phyloP scores from a whole-genome alignment of 2,888 invertebrate genomes.

The Latheticus oryzae region DNA sequence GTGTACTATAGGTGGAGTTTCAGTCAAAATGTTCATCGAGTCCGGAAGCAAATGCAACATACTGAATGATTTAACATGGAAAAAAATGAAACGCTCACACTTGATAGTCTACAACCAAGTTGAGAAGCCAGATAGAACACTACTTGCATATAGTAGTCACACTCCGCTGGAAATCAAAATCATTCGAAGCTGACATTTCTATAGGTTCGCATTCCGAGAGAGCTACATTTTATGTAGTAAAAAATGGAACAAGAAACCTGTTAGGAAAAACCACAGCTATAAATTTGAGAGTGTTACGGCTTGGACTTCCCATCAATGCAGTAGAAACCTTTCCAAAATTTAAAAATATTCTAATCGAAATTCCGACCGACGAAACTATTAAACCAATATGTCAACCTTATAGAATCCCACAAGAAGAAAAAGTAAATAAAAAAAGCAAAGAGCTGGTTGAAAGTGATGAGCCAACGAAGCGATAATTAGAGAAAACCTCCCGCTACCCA shows the following conservation, averaged over 20 bases:
- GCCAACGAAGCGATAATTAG: conserved; percentile 47
- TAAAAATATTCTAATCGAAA: conserved; percentile 49
- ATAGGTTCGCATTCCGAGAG: background rate
- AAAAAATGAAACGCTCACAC: too few species aligned
- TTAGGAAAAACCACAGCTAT: background rate
- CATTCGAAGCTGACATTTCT: too few species aligned
- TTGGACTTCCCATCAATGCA: conserved; percentile 39
- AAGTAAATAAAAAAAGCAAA: conserved; percentile 49
- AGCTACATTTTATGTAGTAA: background rate
- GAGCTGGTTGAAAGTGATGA: conserved; percentile 43
- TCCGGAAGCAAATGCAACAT: too few species aligned
- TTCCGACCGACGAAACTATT: conserved; percentile 49
- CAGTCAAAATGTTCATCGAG: too few species aligned
- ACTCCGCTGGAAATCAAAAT: too few species aligned
- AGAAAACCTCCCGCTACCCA: conserved; percentile 49
- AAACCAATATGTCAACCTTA: conserved; percentile 52
- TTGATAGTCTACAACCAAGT: too few species aligned
- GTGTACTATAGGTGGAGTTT: too few species aligned
- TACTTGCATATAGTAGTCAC: too few species aligned
- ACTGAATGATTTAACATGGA: too few species aligned
- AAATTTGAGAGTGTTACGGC: conserved; percentile 44
- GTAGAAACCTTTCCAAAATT: conserved; percentile 48
- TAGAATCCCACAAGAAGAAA: conserved; percentile 47
- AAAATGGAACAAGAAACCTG: background rate
- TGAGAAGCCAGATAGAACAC: too few species aligned